These are phyloP conservation scores for Erpobdella octoculata DNA, from an alignment of 2,888 invertebrate species.

Conservation along the genomic window DNA sequence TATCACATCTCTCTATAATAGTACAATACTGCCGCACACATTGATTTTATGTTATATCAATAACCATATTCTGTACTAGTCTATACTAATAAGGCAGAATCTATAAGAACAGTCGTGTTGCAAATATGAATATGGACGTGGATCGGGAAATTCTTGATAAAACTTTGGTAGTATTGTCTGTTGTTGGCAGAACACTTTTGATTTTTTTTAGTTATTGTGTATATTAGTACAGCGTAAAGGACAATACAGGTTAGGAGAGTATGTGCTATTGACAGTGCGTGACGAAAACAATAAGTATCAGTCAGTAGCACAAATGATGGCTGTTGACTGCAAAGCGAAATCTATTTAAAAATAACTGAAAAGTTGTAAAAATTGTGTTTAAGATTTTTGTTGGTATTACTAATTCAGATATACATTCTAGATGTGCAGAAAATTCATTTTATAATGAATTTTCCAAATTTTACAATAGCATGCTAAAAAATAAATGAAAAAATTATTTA, in stretches of 20 bases:
- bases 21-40: too few species aligned
- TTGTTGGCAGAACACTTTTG: neutral
- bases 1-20: too few species aligned
- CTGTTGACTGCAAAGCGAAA: neutral
- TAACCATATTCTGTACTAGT: too few species aligned
- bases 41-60: too few species aligned
- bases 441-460: neutral
- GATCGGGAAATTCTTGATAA: conserved; percentile 27
- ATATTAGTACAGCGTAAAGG: neutral
- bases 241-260: neutral
- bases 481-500: neutral
- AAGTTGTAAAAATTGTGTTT: neutral
- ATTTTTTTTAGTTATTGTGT: neutral
- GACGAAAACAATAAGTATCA: too few species aligned
- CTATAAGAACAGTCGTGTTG: too few species aligned
- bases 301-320: too few species aligned
- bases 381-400: neutral
- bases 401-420: neutral
- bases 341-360: neutral
- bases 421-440: neutral
- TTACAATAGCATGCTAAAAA: neutral
- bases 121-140: too few species aligned
- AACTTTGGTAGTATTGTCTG: conserved; percentile 42
- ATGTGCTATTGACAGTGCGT: neutral
- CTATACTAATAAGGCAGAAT: too few species aligned